A percentile compares a stretch with the other conserved stretches of the same genome.
phyloP scores from a whole-genome alignment of 2,113 vertebrate genomes.

The Leucopsar rothschildi region DNA sequence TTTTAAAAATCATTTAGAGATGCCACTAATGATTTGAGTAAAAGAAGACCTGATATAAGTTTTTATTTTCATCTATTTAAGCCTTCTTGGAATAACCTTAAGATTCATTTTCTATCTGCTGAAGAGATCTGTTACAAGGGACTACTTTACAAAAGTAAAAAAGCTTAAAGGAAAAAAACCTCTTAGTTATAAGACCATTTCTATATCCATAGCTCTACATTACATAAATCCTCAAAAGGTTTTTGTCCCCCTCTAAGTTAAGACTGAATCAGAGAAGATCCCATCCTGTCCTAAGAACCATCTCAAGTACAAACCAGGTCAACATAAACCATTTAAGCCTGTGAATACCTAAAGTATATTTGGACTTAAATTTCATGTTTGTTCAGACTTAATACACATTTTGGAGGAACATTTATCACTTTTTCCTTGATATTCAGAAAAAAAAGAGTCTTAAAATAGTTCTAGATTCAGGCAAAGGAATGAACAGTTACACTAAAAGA shows the following conservation, averaged over 20 bases:
- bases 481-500: background rate
- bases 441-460: background rate
- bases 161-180: background rate
- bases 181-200: background rate
- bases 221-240: background rate
- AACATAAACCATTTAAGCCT: background rate
- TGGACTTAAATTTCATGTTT: background rate
- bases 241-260: background rate
- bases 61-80: background rate
- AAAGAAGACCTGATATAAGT: background rate
- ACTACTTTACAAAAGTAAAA: background rate
- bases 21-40: background rate
- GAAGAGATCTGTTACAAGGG: background rate
- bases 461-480: background rate
- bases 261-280: background rate
- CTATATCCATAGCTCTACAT: background rate
- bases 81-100: background rate
- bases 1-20: background rate
- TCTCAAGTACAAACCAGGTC: background rate
- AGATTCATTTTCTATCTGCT: background rate
- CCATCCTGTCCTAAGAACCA: background rate
- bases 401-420: background rate
- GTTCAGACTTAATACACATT: background rate
- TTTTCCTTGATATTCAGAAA: background rate
- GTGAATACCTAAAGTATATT: background rate